A percentile compares a stretch with the other conserved stretches of the same genome.
phyloP scores from a whole-genome alignment of 2,113 vertebrate genomes.

The Hyla sarda region DNA sequence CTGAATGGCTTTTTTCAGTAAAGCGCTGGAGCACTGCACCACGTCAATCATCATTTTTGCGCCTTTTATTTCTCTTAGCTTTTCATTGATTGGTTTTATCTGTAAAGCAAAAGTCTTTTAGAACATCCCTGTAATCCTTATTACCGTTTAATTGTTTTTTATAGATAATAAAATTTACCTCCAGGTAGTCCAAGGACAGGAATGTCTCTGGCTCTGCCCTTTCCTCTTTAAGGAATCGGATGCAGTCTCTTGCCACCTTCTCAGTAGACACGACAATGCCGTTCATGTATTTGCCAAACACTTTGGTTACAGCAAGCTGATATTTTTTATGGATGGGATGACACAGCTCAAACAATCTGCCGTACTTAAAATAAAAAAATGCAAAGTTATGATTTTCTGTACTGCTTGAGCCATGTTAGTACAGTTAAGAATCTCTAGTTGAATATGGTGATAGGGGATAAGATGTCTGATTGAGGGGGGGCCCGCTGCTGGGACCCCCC shows the following conservation, averaged over 20 bases:
- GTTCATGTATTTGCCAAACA: slow-evolving; percentile 85
- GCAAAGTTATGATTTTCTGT: neutral
- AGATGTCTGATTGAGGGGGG: too few species aligned
- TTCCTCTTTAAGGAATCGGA: slow-evolving; percentile 86
- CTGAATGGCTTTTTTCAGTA: slow-evolving; percentile 86
- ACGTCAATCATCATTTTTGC: slow-evolving; percentile 92
- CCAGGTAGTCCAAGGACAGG: slow-evolving; percentile 89
- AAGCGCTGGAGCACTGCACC: slow-evolving; percentile 76
- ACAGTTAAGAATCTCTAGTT: neutral
- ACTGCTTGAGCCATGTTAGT: neutral
- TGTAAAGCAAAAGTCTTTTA: slow-evolving; percentile 62
- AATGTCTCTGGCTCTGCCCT: slow-evolving; percentile 91
- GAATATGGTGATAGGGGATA: too few species aligned
- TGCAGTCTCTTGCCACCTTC: slow-evolving; percentile 87
- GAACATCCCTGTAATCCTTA: neutral
- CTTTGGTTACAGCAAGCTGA: slow-evolving; percentile 91
- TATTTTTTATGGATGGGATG: slow-evolving; percentile 95
- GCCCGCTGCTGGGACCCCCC: too few species aligned
- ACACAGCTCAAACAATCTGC: slow-evolving; percentile 88
- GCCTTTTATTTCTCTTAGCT: slow-evolving; percentile 84
- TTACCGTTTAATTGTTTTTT: neutral
- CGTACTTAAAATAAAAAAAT: slow-evolving; percentile 76
- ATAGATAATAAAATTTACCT: slow-evolving; percentile 74
- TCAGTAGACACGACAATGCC: slow-evolving; percentile 89
- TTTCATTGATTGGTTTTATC: slow-evolving; percentile 88